Conservation (phyloP, 2,797 vertebrate species). For the Parambassis ranga region DNA sequence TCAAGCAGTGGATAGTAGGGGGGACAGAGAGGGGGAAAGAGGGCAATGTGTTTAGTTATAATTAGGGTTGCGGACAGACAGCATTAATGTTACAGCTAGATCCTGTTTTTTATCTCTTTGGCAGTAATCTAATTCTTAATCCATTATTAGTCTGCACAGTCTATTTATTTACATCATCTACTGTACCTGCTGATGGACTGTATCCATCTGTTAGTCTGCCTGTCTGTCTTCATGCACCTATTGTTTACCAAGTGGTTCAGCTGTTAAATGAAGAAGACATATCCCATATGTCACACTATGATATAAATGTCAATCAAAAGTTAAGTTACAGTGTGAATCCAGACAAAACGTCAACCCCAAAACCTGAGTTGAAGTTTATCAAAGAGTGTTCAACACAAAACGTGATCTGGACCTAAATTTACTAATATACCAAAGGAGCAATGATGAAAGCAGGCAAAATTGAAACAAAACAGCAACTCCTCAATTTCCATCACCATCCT, state of each 20-base stretch:
- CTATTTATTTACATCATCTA: slow-evolving; percentile 26
- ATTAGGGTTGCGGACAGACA: slow-evolving; percentile 43
- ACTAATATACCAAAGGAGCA: too few species aligned
- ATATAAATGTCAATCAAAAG: too few species aligned
- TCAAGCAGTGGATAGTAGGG: slow-evolving; percentile 47
- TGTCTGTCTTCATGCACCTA: too few species aligned
- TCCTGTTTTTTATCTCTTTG: slow-evolving; percentile 33
- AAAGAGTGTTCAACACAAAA: too few species aligned
- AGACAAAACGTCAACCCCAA: too few species aligned
- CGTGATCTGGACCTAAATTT: too few species aligned
- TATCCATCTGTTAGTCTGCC: background rate
- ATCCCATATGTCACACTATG: background rate
- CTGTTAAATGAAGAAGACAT: too few species aligned
- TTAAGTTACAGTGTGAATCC: too few species aligned
- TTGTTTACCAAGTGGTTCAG: too few species aligned
- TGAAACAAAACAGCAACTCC: background rate
- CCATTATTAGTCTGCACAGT: slow-evolving; percentile 39
- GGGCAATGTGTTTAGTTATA: slow-evolving; percentile 36
- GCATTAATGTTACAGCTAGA: slow-evolving; percentile 27
- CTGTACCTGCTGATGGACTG: background rate
- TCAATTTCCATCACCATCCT: too few species aligned
- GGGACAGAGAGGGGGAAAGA: slow-evolving; percentile 22
- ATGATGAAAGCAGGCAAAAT: too few species aligned
- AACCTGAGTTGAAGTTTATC: too few species aligned
- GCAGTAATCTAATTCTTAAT: slow-evolving; percentile 37